Base-by-base conservation (phyloP, 2,888 invertebrate genomes). In the Napeogenes inachia region DNA sequence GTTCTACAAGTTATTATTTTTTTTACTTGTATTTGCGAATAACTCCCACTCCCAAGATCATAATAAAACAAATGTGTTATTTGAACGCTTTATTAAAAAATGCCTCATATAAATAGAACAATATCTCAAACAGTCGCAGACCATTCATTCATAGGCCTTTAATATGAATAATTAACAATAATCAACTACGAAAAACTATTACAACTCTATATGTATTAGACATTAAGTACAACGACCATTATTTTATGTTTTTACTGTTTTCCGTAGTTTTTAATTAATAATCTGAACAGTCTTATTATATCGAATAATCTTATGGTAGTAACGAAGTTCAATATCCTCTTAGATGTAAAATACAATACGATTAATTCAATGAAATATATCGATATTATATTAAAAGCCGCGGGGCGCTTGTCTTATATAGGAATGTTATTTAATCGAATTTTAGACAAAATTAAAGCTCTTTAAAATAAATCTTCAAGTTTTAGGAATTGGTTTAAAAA, bases 41-140 rank as follows among this genome's bases (percentile, higher is more conserved):
- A 8, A 38, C 38, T 35, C 35, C 6, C 35, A 35, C 0, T 35
- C 35, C 4, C 4, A 21, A 50, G 6, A 45, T 45, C 30, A 33
- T 13, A 35, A 58, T 35, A 59, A 38, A 65, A 35, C 10, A 45
- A 62, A 56, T 6, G 5, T 63, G 10, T 68, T 60, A 64, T 68
- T 64, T 73, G 79, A 78, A 78, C 79, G 71, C 71, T 85, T 85
- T 86, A 85, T 87, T 88, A 77, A 84, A 73, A 88, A 88, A 88
- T 87, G 84, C 83, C 79, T 87, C 79, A 79, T 87, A 85, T 89
- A 89, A 89, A 89, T 87, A 84, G 77, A 83, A 85, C 79, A 80
- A 84, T 79, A 81, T 80, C 77, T 78, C 82, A 78, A 82, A 82
- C 80, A 82, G 75, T 79, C 78, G 68, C 62, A 67, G 69, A 70